Evolutionary conservation across 2,797 vertebrate genomes (phyloP).

Genomic region (Enteromius radiatus): DNA sequence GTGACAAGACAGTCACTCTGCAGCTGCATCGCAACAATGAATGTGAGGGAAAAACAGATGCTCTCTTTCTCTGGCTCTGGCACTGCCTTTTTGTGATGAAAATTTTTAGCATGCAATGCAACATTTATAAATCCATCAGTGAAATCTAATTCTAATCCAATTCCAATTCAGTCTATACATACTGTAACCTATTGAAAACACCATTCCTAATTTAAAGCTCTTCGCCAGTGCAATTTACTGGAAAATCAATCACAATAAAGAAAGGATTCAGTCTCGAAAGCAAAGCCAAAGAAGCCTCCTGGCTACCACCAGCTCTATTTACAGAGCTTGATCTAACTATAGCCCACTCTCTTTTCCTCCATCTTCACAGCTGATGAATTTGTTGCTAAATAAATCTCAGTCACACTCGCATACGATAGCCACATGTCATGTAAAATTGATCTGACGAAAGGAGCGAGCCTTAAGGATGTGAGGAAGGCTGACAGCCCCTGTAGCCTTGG

Average conservation of each 20-base stretch:
- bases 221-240: neutral
- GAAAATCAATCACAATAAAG: slow-evolving; percentile 20
- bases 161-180: neutral
- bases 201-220: neutral
- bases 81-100: neutral
- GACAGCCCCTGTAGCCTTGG: slow-evolving; percentile 51
- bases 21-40: slow-evolving; percentile 48
- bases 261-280: slow-evolving; percentile 5
- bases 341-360: slow-evolving; percentile 17
- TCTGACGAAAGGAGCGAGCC: slow-evolving; percentile 45
- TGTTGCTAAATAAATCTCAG: slow-evolving; percentile 37
- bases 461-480: slow-evolving; percentile 22
- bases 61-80: slow-evolving; percentile 4
- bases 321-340: slow-evolving; percentile 28
- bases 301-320: slow-evolving; percentile 29
- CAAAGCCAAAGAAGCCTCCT: neutral
- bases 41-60: slow-evolving; percentile 37
- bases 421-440: slow-evolving; percentile 59
- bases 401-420: slow-evolving; percentile 32
- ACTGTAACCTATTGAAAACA: neutral
- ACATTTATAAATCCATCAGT: slow-evolving; percentile 3
- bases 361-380: slow-evolving; percentile 39
- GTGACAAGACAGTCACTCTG: slow-evolving; percentile 42
- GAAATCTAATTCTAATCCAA: neutral
- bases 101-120: neutral